phyloP scores from a whole-genome alignment of 2,113 vertebrate species.

The Eretmochelys imbricata region DNA sequence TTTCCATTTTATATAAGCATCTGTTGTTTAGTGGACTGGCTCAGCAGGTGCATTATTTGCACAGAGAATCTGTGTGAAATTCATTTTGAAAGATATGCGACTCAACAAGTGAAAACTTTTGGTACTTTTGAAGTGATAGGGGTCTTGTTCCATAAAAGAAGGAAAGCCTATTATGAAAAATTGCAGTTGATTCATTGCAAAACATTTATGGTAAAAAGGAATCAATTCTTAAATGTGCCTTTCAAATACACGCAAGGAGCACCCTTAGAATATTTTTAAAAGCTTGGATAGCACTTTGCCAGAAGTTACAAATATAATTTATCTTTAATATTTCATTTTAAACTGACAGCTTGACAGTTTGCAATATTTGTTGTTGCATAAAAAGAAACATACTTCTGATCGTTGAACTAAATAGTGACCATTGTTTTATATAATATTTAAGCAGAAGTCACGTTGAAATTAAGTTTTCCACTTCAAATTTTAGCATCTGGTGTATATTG shows the following conservation, averaged over 20 bases:
- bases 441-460: background rate
- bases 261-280: slow-evolving; percentile 15
- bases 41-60: background rate
- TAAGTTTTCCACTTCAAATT: background rate
- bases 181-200: background rate
- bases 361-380: slow-evolving; percentile 4
- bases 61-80: background rate
- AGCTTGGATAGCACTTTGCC: background rate
- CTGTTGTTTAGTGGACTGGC: background rate
- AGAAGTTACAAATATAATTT: background rate
- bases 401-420: background rate
- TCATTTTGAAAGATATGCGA: background rate
- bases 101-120: background rate
- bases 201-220: background rate
- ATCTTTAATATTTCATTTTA: slow-evolving; percentile 7
- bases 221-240: slow-evolving; percentile 1
- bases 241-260: background rate
- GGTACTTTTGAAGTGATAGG: background rate
- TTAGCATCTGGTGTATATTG: background rate
- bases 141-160: slow-evolving; percentile 1
- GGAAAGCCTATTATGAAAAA: background rate
- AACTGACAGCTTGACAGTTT: background rate
- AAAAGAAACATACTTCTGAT: background rate
- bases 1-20: background rate
- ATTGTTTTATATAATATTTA: background rate